phyloP scores from a whole-genome alignment of 2,113 vertebrate genomes.

The Cynocephalus volans region DNA sequence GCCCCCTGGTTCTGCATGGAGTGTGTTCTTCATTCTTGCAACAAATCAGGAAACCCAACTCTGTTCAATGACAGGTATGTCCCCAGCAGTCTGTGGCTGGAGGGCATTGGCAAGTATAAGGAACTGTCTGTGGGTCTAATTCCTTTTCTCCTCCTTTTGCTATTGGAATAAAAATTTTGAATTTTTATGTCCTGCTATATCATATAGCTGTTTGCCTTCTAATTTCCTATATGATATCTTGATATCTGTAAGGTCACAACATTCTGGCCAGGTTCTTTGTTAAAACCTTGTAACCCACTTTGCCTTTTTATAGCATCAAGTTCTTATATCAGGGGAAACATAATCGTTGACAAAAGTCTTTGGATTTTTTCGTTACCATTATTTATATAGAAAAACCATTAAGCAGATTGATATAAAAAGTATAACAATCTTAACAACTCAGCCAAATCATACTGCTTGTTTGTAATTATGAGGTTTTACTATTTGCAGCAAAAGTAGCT shows the following conservation, averaged over 20 bases:
- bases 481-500: background rate
- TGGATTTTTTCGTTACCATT: background rate
- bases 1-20: background rate
- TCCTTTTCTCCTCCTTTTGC: background rate
- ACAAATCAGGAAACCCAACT: background rate
- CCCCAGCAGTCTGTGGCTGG: background rate
- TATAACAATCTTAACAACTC: background rate
- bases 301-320: slow-evolving; percentile 12
- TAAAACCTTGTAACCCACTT: background rate
- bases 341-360: background rate
- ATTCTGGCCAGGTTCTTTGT: background rate
- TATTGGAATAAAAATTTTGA: slow-evolving; percentile 6
- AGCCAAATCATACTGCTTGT: background rate
- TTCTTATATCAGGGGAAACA: background rate
- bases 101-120: background rate
- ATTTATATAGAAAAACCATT: background rate
- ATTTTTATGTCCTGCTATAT: background rate
- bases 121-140: background rate
- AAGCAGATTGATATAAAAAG: slow-evolving; percentile 31
- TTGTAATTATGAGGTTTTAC: slow-evolving; percentile 43
- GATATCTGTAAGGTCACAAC: background rate
- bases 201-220: background rate
- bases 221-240: background rate
- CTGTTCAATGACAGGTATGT: background rate
- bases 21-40: background rate